Percentiles rank a stretch among this genome's conserved stretches.
phyloP scores from a whole-genome alignment of 2,113 vertebrate genomes.

The Gavia stellata region DNA sequence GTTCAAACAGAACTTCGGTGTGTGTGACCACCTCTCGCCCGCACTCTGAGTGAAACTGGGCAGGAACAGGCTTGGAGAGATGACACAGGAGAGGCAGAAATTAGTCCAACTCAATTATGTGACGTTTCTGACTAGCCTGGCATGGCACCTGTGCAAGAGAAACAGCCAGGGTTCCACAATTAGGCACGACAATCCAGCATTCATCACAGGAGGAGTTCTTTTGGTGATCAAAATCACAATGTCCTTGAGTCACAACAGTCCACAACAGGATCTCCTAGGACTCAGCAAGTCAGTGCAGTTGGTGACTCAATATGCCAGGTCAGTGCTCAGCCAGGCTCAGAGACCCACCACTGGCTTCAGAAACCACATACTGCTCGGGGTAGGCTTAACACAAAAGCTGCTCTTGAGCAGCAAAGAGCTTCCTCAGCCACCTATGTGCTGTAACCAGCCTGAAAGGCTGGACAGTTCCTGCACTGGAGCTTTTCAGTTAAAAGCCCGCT shows the following conservation, averaged over 20 bases:
- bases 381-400: background rate
- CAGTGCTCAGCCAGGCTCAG: background rate
- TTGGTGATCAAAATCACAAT: background rate
- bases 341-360: background rate
- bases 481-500: background rate
- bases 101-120: background rate
- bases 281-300: background rate
- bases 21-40: background rate
- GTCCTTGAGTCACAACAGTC: background rate
- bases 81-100: background rate
- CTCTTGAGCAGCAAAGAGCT: background rate
- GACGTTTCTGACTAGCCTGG: background rate
- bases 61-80: background rate
- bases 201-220: background rate
- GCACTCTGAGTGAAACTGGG: background rate
- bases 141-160: background rate
- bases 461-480: background rate
- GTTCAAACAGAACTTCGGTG: background rate
- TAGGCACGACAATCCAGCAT: background rate
- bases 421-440: background rate
- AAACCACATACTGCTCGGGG: fast-evolving
- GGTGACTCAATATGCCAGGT: background rate
- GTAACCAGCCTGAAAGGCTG: background rate
- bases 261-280: background rate
- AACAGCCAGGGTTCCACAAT: background rate